These are phyloP conservation scores for Pollenia labialis DNA, from an alignment of 2,888 invertebrate species.

Conservation along the genomic window DNA sequence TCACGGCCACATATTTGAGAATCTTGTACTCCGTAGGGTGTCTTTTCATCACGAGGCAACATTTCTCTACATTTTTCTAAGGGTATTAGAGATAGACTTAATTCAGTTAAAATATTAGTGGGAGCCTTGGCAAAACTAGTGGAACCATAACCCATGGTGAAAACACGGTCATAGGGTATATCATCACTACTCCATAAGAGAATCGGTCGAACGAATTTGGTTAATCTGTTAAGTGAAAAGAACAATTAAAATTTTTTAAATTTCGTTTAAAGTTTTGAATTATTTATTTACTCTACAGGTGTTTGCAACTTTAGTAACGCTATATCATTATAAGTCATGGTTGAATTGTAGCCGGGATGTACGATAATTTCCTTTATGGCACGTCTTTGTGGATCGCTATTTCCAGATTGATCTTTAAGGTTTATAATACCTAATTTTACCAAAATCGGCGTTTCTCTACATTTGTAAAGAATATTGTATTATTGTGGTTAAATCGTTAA, in stretches of 20 bases:
- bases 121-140: slow-evolving; percentile 82
- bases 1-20: slow-evolving; percentile 81
- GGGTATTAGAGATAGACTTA: slow-evolving; percentile 77
- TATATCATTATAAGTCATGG: slow-evolving; percentile 86
- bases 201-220: slow-evolving; percentile 84
- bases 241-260: neutral
- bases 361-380: slow-evolving; percentile 80
- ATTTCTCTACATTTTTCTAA: slow-evolving; percentile 75
- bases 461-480: neutral
- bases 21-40: slow-evolving; percentile 77
- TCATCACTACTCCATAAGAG: slow-evolving; percentile 85
- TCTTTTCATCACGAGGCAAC: slow-evolving; percentile 75
- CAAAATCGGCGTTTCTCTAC: slow-evolving; percentile 80
- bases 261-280: too few species aligned
- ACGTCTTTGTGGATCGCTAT: slow-evolving; percentile 82
- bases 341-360: slow-evolving; percentile 85
- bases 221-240: slow-evolving; percentile 71
- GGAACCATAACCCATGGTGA: slow-evolving; percentile 87
- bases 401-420: slow-evolving; percentile 81
- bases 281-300: slow-evolving; percentile 75
- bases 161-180: slow-evolving; percentile 83
- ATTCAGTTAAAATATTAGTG: slow-evolving; percentile 79
- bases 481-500: too few species aligned
- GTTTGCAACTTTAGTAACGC: slow-evolving; percentile 84
- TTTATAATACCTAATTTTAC: slow-evolving; percentile 85